These are phyloP conservation scores for Oscheius sp. DNA, from an alignment of 2,888 invertebrate species.

Conservation along the genomic window DNA sequence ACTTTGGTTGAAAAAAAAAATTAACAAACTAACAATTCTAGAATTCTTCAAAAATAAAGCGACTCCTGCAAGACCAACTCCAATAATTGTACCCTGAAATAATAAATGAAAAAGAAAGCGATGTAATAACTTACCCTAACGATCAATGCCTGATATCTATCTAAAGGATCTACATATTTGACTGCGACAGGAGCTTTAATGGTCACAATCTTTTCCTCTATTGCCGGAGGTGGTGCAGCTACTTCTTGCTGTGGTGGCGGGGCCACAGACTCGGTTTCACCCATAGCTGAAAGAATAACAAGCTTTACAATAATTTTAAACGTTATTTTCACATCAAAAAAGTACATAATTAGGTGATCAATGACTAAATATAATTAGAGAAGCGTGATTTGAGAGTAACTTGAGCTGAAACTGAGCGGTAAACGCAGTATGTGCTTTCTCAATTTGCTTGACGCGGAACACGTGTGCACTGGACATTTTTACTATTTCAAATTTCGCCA, in stretches of 20 bases:
- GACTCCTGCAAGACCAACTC: conserved; percentile 65
- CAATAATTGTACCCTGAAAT: conserved; percentile 71
- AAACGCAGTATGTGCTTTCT: no score
- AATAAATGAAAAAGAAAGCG: background rate
- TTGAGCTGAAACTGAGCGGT: no score
- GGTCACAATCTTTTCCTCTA: background rate
- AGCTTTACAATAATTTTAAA: no score
- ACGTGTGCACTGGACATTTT: background rate
- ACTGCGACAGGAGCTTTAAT: conserved; percentile 1
- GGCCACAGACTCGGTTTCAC: conserved; percentile 34
- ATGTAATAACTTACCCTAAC: conserved; percentile 58
- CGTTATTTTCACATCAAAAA: no score
- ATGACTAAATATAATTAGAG: no score
- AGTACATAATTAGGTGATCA: no score
- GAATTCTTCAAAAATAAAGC: conserved; percentile 69
- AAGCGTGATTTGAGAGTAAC: no score
- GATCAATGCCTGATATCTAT: conserved; percentile 63
- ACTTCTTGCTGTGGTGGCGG: conserved; percentile 25
- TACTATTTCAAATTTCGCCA: background rate
- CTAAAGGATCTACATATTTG: conserved; percentile 62
- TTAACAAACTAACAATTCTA: conserved; percentile 58
- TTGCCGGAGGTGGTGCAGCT: conserved; percentile 4
- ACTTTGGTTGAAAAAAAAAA: no score
- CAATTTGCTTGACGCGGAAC: no score
- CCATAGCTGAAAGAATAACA: conserved; percentile 15